These are phyloP conservation scores for Triops longicaudatus DNA, from an alignment of 1,140 invertebrate genomes.

Conservation along the genomic window DNA sequence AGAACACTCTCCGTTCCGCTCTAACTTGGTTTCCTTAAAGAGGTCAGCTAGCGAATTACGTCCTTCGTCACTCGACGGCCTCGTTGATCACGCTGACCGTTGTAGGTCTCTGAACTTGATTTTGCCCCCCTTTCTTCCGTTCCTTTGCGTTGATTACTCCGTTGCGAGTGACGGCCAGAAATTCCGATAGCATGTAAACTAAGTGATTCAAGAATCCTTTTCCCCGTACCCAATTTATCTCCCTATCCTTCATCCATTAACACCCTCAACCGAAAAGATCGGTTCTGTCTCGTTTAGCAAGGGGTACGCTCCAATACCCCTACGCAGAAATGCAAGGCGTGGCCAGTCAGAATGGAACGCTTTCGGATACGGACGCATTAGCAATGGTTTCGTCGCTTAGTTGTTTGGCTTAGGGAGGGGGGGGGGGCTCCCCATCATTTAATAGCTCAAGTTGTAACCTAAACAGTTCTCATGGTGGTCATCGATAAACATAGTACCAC, in stretches of 20 bases:
- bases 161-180: too few species aligned
- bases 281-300: neutral
- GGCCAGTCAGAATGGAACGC: neutral
- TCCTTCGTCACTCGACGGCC: too few species aligned
- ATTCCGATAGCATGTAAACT: too few species aligned
- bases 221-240: too few species aligned
- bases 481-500: conserved; percentile 15
- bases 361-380: neutral
- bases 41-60: neutral
- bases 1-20: too few species aligned
- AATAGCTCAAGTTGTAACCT: conserved; percentile 7
- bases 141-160: too few species aligned
- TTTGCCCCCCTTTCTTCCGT: too few species aligned
- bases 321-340: neutral
- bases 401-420: neutral
- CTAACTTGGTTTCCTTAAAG: neutral
- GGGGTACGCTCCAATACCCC: neutral
- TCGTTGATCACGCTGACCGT: too few species aligned
- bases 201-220: too few species aligned
- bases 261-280: neutral
- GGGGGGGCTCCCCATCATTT: neutral
- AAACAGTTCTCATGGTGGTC: conserved; percentile 15
- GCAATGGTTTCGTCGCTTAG: neutral
- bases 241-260: too few species aligned
- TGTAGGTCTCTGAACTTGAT: too few species aligned